Evolutionary conservation across 2,113 vertebrate genomes (phyloP).

Genomic region (Psilopsiagon aymara): DNA sequence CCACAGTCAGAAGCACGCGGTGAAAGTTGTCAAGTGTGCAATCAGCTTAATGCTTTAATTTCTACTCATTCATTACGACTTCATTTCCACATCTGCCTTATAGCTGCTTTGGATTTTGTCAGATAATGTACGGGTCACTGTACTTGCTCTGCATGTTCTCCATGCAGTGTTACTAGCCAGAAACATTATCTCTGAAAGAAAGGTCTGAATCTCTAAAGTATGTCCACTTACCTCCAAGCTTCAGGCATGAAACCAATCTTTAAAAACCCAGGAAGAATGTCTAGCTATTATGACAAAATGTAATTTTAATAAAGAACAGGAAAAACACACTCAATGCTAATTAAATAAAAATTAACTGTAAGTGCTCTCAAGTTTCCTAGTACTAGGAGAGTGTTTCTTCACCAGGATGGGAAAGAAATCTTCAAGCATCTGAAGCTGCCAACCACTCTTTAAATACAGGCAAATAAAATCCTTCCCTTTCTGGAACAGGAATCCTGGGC

Average conservation of each 20-base stretch:
- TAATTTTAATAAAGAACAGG: background rate
- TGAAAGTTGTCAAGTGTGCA: background rate
- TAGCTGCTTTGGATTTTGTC: background rate
- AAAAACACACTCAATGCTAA: background rate
- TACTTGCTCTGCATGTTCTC: background rate
- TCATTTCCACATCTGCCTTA: background rate
- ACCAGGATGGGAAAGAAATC: background rate
- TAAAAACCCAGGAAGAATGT: background rate
- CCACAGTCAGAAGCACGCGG: rapidly evolving
- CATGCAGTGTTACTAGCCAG: background rate
- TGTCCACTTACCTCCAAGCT: background rate
- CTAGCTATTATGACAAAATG: background rate
- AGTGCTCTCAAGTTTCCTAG: background rate
- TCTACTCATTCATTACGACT: background rate
- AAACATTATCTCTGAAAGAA: background rate
- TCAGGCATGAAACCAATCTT: background rate
- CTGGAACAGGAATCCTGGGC: background rate
- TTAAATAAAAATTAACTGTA: constrained; percentile 35
- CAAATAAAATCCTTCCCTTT: background rate
- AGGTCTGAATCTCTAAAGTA: background rate
- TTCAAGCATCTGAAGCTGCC: background rate
- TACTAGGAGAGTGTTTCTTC: background rate
- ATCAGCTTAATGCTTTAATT: constrained; percentile 20
- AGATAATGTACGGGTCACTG: rapidly evolving
- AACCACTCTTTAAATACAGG: background rate